phyloP scores from a whole-genome alignment of 64 coral and sea anemone species.

The Catalaphyllia jardinei region DNA sequence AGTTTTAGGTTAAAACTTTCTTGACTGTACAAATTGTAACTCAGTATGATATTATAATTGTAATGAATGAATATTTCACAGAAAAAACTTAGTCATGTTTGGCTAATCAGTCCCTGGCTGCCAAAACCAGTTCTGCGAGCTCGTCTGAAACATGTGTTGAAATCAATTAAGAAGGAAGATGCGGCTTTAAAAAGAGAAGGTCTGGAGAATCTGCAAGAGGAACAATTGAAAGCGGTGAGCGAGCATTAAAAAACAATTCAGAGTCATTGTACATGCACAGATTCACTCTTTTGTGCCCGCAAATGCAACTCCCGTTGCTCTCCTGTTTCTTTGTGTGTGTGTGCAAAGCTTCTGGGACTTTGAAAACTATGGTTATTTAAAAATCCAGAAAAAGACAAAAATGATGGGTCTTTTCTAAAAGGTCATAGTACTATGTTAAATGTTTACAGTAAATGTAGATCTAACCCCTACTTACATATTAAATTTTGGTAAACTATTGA shows the following conservation, averaged over 20 bases:
- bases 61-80: constrained; percentile 9
- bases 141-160: constrained; percentile 47
- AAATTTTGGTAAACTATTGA: no score
- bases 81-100: constrained; percentile 87
- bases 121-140: constrained; percentile 74
- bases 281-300: not conserved
- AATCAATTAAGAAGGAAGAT: constrained; percentile 84
- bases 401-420: no score
- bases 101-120: constrained; percentile 82
- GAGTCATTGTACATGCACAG: not conserved
- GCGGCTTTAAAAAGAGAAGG: constrained; percentile 83
- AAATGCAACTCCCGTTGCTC: no score
- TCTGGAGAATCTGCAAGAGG: constrained; percentile 56
- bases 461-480: no score
- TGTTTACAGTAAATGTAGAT: no score
- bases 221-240: constrained; percentile 65
- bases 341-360: no score
- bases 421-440: no score
- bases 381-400: no score
- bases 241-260: not conserved
- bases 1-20: no score
- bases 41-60: not conserved
- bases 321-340: no score
- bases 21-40: no score
- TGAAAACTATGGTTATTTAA: no score